phyloP scores from a whole-genome alignment of 2,888 invertebrate genomes.

The Limenitis arthemis region DNA sequence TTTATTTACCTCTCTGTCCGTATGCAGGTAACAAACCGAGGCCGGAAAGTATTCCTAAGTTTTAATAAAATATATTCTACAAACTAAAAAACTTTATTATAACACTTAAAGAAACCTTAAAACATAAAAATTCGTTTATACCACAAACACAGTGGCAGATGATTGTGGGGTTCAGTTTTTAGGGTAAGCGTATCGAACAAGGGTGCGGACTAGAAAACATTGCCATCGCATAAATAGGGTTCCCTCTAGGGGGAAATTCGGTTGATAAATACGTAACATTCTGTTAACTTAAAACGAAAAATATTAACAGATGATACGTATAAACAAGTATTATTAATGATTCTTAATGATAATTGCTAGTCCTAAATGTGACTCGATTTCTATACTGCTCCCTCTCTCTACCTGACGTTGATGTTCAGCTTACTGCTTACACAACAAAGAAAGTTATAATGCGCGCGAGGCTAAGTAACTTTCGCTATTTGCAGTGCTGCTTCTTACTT shows the following conservation, averaged over 20 bases:
- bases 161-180: constrained; percentile 33
- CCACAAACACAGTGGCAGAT: constrained; percentile 17
- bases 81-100: too few relatives aligned
- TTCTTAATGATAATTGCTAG: constrained; percentile 31
- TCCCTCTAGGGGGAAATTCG: constrained; percentile 30
- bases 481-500: constrained; percentile 36
- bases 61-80: too few relatives aligned
- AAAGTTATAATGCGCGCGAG: constrained; percentile 64
- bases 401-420: constrained; percentile 57
- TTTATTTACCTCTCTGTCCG: too few relatives aligned
- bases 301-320: constrained; percentile 30
- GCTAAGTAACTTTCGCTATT: constrained; percentile 66
- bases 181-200: constrained; percentile 54
- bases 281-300: constrained; percentile 7
- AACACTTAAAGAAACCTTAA: too few relatives aligned
- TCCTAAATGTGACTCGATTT: constrained; percentile 60
- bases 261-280: constrained; percentile 9
- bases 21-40: constrained; percentile 57
- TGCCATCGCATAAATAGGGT: constrained; percentile 48
- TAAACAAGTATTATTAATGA: constrained; percentile 23
- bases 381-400: constrained; percentile 59
- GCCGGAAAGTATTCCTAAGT: constrained; percentile 40
- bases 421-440: constrained; percentile 72
- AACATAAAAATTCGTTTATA: constrained; percentile 11
- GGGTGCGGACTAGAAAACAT: constrained; percentile 61